Base-by-base conservation (phyloP, 1,140 invertebrate genomes). In the Anastrepha ludens region DNA sequence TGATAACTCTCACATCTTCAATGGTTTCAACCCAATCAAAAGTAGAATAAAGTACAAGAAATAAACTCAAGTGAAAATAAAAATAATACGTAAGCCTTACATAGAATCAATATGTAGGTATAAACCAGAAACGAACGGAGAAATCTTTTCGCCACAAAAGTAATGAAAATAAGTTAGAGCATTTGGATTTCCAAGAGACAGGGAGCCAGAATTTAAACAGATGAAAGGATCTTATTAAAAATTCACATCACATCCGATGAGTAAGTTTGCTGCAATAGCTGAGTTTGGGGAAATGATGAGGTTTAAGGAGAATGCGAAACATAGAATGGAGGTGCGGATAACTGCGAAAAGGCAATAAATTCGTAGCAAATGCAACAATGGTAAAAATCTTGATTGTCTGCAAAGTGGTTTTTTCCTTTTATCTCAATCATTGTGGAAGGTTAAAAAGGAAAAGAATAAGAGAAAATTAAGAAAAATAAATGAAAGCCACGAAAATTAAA, bases 221-320 rank as follows among this genome's bases (percentile, higher is more conserved):
- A 29, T 44, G 67, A 13, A 74, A 13, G 67, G 67, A 74, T 44
- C 67, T 74, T 74, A 74, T 74, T 41, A 74, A 39, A 74, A 74
- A 74, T 74, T 74, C 67, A 74, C 67, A 74, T 41, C 67, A 74
- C 67, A 74, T 74, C 67, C 67, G 67, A 3, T n/a, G 67, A 15
- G 17, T 74, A 74, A 74, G 41, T 47, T 47, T 39, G 41, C 41
- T 74, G 41, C 39, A 44, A n/a, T 55, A 55, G 41, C 9, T 47
- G 13, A 41, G 13, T 70, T 29, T 70, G 41, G 11, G 41, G 2
- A 5, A 5, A 29, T 70, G 67, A 11, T 47, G 39, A 41, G 67
- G 41, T 47, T 44, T 5, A 15, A 47, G 39, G 17, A 39, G 44
- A 74, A 47, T 44, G 39, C 67, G 15, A 39, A 74, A 44, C 3